Evolutionary conservation across 2,797 vertebrate genomes (phyloP).

Genomic region (Spinus pinus): DNA sequence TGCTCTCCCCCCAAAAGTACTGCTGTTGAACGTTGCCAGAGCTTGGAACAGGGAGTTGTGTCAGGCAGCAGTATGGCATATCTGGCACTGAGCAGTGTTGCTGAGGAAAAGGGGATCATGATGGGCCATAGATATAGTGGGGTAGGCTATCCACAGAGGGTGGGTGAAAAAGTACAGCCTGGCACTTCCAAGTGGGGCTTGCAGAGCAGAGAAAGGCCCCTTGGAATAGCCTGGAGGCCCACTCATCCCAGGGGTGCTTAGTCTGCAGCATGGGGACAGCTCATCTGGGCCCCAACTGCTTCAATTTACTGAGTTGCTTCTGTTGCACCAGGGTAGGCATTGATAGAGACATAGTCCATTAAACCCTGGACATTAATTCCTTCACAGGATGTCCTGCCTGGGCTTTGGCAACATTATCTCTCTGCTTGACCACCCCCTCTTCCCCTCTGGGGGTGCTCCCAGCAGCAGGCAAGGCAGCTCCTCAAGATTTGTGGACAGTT

Average conservation of each 20-base stretch:
- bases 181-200: neutral
- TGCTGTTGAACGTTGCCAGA: neutral
- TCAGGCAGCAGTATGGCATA: neutral
- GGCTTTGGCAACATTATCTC: accelerated
- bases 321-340: neutral
- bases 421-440: accelerated
- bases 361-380: neutral
- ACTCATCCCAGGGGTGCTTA: accelerated
- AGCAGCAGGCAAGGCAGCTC: neutral
- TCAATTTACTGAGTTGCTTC: neutral
- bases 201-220: neutral
- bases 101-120: neutral
- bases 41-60: neutral
- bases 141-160: neutral
- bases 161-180: neutral
- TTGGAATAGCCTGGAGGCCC: neutral
- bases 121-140: neutral
- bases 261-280: accelerated
- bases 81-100: neutral
- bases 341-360: neutral
- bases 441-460: neutral
- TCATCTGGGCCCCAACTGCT: neutral
- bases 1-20: accelerated
- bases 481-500: neutral
- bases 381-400: accelerated